Evolutionary conservation across 2,888 invertebrate species (phyloP), one percentile per base, ranked within the genome.

Genomic region (Diloba caeruleocephala): DNA sequence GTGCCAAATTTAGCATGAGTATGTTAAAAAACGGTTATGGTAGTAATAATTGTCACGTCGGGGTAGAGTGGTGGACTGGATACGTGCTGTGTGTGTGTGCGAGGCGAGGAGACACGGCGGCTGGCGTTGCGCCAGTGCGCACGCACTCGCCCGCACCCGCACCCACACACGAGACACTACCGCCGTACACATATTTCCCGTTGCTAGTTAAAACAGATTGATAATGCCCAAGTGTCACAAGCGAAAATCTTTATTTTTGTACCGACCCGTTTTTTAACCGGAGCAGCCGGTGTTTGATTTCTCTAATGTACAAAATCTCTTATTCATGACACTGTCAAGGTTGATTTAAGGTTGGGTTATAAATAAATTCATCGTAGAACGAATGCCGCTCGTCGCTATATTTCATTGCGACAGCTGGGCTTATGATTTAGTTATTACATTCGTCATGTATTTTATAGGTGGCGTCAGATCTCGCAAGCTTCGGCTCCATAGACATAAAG

Each of bases 401-500:
- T 83, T 77, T 84, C 76, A 82, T 79, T n/a, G 68, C 69, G 58
- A 60, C 53, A 63, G 76, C 69, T 65, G 64, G 46, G 67, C 45
- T 49, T 41, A 44, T 65, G 77, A 79, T 76, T 74, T 38, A 41
- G 37, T 33, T 68, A 19, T 39, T 41, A 44, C 29, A 41, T 52
- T 36, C 45, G 46, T 42, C 17, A 33, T 61, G 52, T 58, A 60
- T 68, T 48, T 64, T 66, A 21, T 65, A 96, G 96, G 83, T 96
- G 61, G 89, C 93, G 31, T 85, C 93, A 25, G 81, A 93, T 50
- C 90, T 96, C 43, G 94, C 95, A 8, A 79, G 84, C 9, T 95
- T 91, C 81, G 96, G 96, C 0, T 91, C 93, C 28, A 92, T 96
- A 19, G 96, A 96, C 82, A 88, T 96, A 8, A 94, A 94, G 76